phyloP scores from a whole-genome alignment of 2,888 invertebrate genomes.

The Drosophila sordidapex region DNA sequence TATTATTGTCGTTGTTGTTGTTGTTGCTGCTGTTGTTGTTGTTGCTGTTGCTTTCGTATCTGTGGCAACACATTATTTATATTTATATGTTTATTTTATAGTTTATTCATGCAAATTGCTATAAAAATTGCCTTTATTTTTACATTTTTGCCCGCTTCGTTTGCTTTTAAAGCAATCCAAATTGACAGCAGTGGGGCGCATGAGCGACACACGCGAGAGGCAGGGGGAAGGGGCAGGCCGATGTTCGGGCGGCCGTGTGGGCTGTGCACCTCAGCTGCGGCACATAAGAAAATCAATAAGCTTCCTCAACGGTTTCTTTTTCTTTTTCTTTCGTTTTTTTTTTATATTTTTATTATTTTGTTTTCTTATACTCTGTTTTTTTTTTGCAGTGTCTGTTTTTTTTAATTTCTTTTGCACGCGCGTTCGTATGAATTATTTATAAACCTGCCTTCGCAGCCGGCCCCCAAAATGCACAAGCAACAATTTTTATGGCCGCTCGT shows the following conservation, averaged over 20 bases:
- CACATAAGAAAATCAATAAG: slow-evolving; percentile 74
- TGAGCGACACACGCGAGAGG: background rate
- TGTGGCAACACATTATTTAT: slow-evolving; percentile 82
- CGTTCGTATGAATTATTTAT: slow-evolving; percentile 75
- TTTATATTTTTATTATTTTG: slow-evolving; percentile 12
- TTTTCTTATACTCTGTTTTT: slow-evolving; percentile 3
- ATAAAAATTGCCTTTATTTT: slow-evolving; percentile 80
- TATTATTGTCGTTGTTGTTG: slow-evolving; percentile 14
- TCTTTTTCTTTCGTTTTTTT: slow-evolving; percentile 21
- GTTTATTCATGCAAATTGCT: slow-evolving; percentile 83
- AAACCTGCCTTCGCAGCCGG: slow-evolving; percentile 57
- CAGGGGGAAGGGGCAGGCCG: background rate
- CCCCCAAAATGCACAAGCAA: slow-evolving; percentile 64
- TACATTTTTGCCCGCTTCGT: slow-evolving; percentile 63
- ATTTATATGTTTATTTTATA: slow-evolving; percentile 83
- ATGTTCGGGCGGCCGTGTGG: slow-evolving; percentile 11
- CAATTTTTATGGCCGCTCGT: slow-evolving; percentile 69
- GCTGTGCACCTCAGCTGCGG: slow-evolving; percentile 42
- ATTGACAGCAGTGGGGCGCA: slow-evolving; percentile 27
- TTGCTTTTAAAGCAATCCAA: slow-evolving; percentile 64
- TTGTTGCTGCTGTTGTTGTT: slow-evolving; percentile 34
- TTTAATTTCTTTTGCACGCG: slow-evolving; percentile 72
- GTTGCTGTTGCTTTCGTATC: slow-evolving; percentile 47
- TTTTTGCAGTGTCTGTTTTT: slow-evolving; percentile 31
- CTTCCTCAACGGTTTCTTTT: slow-evolving; percentile 58